A percentile compares a stretch with the other conserved stretches of the same genome.
Evolutionary conservation across 2,888 invertebrate genomes (phyloP).

Genomic region (Cataglyphis livida): DNA sequence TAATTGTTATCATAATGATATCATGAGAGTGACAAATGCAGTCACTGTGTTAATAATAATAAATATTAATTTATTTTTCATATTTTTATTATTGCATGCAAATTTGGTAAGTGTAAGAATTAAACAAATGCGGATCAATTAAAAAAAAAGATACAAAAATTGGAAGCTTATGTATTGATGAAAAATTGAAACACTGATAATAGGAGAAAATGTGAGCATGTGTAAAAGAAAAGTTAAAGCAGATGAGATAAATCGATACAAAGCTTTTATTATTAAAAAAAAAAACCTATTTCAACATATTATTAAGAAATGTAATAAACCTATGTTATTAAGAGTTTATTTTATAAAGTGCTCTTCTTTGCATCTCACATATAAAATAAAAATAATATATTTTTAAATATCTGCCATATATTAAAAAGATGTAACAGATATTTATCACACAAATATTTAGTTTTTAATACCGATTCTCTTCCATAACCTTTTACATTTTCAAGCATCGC

Average conservation of each 20-base stretch:
- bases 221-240: slow-evolving; percentile 70
- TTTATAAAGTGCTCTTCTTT: slow-evolving; percentile 56
- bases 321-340: slow-evolving; percentile 54
- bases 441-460: slow-evolving; percentile 69
- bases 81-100: slow-evolving; percentile 16
- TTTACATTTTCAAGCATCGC: slow-evolving; percentile 45
- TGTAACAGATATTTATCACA: slow-evolving; percentile 14
- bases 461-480: slow-evolving; percentile 57
- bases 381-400: slow-evolving; percentile 46
- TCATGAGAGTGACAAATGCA: slow-evolving; percentile 16
- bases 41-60: not conserved
- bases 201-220: slow-evolving; percentile 62
- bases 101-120: slow-evolving; percentile 2
- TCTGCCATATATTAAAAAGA: slow-evolving; percentile 50
- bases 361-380: slow-evolving; percentile 60
- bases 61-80: slow-evolving; percentile 32
- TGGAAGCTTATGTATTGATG: slow-evolving; percentile 49
- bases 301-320: slow-evolving; percentile 65
- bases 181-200: slow-evolving; percentile 45
- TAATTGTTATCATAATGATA: not conserved
- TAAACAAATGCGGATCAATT: not conserved
- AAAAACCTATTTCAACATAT: slow-evolving; percentile 69
- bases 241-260: slow-evolving; percentile 60
- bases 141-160: slow-evolving; percentile 4
- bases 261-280: slow-evolving; percentile 70